Conservation (phyloP, 2,113 vertebrate species). For the Lepisosteus oculatus region DNA sequence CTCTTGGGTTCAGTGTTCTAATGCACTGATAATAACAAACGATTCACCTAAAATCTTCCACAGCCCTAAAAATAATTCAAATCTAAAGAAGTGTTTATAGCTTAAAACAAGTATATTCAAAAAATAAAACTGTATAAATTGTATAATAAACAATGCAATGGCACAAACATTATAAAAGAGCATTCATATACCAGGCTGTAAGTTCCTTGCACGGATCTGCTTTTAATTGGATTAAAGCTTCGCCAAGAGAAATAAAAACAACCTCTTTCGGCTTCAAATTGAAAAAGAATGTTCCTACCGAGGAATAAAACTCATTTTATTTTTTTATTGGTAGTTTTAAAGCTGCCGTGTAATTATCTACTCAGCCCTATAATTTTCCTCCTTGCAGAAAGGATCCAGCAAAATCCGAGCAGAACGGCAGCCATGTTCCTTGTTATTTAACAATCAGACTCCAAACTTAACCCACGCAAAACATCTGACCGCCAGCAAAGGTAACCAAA, state of each 20-base stretch:
- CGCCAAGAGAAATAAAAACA: slow-evolving; percentile 36
- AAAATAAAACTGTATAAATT: too few relatives aligned
- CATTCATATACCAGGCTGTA: slow-evolving; percentile 15
- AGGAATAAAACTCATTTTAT: slow-evolving; percentile 30
- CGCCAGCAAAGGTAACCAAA: slow-evolving; percentile 20
- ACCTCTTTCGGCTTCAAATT: slow-evolving; percentile 34
- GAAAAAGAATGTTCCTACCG: slow-evolving; percentile 43
- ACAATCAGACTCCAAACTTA: too few relatives aligned
- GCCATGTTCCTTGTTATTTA: too few relatives aligned
- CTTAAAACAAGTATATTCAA: too few relatives aligned
- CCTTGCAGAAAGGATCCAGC: slow-evolving; percentile 14
- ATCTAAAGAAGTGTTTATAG: too few relatives aligned
- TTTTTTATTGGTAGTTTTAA: slow-evolving; percentile 32
- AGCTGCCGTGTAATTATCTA: slow-evolving; percentile 44
- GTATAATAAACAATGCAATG: too few relatives aligned
- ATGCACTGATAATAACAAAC: too few relatives aligned
- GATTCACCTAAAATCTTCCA: too few relatives aligned
- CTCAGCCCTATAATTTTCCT: slow-evolving; percentile 33
- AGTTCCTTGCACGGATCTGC: slow-evolving; percentile 44
- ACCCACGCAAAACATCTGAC: too few relatives aligned
- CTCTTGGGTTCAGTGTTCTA: too few relatives aligned
- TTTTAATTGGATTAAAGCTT: slow-evolving; percentile 56
- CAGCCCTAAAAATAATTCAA: too few relatives aligned
- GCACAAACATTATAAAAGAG: too few relatives aligned
- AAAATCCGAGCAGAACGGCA: slow-evolving; percentile 19